Percentiles rank a stretch among this genome's conserved stretches.
Evolutionary conservation across 2,888 invertebrate species (phyloP).

Genomic region (Prosapia bicincta): DNA sequence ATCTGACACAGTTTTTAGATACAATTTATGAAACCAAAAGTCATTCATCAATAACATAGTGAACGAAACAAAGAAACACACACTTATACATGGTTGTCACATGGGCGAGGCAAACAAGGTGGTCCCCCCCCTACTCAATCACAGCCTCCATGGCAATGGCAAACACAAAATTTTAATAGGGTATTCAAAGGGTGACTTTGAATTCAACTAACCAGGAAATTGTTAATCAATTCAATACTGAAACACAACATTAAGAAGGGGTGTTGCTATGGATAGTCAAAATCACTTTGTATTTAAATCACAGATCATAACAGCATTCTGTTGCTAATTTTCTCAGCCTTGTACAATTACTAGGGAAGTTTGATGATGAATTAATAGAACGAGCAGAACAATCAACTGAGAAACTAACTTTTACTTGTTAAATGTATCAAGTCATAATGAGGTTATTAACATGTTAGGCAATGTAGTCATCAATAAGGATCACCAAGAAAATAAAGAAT

Average conservation of each 20-base stretch:
- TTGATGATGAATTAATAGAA: slow-evolving; percentile 11
- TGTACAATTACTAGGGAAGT: slow-evolving; percentile 10
- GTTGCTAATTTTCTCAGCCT: slow-evolving; percentile 10
- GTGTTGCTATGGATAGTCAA: slow-evolving; percentile 11
- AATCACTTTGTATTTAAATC: slow-evolving; percentile 19
- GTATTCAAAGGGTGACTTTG: no score
- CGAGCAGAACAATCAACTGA: background rate
- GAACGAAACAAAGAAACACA: no score
- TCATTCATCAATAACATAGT: no score
- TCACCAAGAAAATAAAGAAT: slow-evolving; percentile 3
- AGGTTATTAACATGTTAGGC: background rate
- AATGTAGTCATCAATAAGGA: background rate
- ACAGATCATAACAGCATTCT: slow-evolving; percentile 17
- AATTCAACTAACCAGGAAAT: background rate
- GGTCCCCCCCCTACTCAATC: no score
- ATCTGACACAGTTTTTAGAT: no score
- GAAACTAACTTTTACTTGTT: slow-evolving; percentile 4
- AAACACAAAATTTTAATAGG: no score
- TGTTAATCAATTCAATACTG: background rate
- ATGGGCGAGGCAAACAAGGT: no score
- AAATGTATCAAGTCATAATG: slow-evolving; percentile 18
- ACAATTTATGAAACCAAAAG: no score
- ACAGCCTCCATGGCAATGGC: no score
- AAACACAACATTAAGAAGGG: background rate
- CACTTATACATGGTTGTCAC: no score